A percentile compares a stretch with the other conserved stretches of the same genome.
Evolutionary conservation across 2,888 invertebrate genomes (phyloP).

Genomic region (Thalpophila matura): DNA sequence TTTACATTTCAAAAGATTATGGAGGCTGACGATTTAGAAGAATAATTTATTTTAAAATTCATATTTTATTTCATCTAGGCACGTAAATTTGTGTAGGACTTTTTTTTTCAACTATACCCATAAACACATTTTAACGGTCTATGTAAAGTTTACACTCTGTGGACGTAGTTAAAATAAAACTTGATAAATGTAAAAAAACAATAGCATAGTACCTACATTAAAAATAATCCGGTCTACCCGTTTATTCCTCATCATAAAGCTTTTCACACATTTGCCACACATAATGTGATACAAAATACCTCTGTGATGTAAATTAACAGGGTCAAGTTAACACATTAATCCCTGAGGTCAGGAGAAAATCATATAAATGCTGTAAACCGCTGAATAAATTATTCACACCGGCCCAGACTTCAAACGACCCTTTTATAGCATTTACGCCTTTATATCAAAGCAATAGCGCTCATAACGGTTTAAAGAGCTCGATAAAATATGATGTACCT

Average conservation of each 20-base stretch:
- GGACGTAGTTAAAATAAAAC: no score
- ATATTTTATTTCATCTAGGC: background rate
- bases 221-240: no score
- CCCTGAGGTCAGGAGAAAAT: slow-evolving; percentile 40
- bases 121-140: background rate
- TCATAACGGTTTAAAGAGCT: slow-evolving; percentile 19
- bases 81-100: background rate
- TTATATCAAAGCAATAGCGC: slow-evolving; percentile 26
- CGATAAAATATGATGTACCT: slow-evolving; percentile 33
- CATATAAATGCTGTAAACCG: slow-evolving; percentile 54
- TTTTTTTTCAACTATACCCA: background rate
- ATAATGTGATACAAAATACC: slow-evolving; percentile 16
- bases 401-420: slow-evolving; percentile 2
- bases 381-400: slow-evolving; percentile 56
- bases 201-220: no score
- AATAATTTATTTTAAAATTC: slow-evolving; percentile 6
- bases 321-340: slow-evolving; percentile 43
- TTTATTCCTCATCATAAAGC: background rate
- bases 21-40: slow-evolving; percentile 7
- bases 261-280: slow-evolving; percentile 6
- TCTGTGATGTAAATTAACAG: slow-evolving; percentile 26
- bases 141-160: background rate
- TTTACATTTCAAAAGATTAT: slow-evolving; percentile 36
- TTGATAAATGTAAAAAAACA: no score
- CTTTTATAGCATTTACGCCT: slow-evolving; percentile 34